Conservation (phyloP, 2,797 vertebrate genomes). For the Sebastes taczanowskii region DNA sequence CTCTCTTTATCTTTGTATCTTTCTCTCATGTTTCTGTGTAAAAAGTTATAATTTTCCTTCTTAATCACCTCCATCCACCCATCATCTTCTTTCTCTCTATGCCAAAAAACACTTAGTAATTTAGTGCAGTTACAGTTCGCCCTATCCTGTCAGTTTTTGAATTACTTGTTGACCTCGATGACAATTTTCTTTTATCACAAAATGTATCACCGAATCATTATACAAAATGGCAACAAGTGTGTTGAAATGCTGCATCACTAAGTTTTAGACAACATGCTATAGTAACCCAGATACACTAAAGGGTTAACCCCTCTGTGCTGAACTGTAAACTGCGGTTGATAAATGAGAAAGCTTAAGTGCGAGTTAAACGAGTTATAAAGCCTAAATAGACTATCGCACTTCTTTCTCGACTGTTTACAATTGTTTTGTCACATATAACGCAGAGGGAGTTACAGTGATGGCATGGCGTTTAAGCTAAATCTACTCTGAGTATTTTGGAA, state of each 20-base stretch:
- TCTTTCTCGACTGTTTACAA: not conserved
- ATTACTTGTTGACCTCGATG: not conserved
- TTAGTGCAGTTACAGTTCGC: not conserved
- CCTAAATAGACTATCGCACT: not conserved
- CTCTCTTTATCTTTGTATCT: constrained; percentile 24
- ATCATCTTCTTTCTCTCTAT: not conserved
- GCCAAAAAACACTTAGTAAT: not conserved
- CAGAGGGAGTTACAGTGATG: not conserved
- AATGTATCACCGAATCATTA: not conserved
- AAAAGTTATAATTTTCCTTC: not conserved
- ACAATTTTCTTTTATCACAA: not conserved
- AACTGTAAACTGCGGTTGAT: not conserved
- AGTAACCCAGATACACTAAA: not conserved
- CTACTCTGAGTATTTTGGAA: not conserved
- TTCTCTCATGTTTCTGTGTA: not conserved
- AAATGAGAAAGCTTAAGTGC: not conserved
- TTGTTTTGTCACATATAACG: not conserved
- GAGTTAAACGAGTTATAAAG: not conserved
- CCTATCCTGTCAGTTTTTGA: not conserved
- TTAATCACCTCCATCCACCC: not conserved
- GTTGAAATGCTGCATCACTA: not conserved
- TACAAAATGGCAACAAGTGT: not conserved
- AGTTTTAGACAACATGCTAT: not conserved
- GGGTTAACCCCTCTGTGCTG: not conserved
- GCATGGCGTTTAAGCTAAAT: not conserved